Evolutionary conservation across 2,888 invertebrate genomes (phyloP).

Genomic region (Ectobius pallidus): DNA sequence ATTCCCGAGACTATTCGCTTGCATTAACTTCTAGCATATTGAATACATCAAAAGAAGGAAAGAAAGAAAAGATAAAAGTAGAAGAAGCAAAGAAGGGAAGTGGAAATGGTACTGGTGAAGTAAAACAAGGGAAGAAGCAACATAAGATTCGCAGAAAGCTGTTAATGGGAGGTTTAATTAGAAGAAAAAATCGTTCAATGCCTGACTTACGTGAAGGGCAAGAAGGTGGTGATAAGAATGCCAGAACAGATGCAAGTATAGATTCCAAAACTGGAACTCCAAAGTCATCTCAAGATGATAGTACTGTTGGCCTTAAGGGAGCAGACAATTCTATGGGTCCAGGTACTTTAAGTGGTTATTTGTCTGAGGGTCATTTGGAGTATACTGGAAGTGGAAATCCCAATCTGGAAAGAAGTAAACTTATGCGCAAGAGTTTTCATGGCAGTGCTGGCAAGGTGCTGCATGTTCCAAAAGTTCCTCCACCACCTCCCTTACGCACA

Average conservation of each 20-base stretch:
- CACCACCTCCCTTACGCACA: conserved; percentile 79
- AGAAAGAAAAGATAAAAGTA: conserved; percentile 52
- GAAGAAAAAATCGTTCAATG: conserved; percentile 89
- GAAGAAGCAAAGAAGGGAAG: conserved; percentile 61
- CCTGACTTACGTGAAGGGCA: conserved; percentile 87
- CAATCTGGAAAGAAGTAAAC: conserved; percentile 81
- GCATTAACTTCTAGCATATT: background rate
- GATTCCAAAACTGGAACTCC: conserved; percentile 41
- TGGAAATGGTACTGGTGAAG: conserved; percentile 39
- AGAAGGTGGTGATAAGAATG: conserved; percentile 43
- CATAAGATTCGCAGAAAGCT: conserved; percentile 88
- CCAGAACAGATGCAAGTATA: conserved; percentile 43
- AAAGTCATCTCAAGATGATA: conserved; percentile 65
- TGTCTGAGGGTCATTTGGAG: conserved; percentile 87
- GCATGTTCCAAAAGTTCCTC: conserved; percentile 83
- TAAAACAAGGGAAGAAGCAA: conserved; percentile 73
- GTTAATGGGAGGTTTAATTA: conserved; percentile 87
- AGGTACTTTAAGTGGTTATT: conserved; percentile 73
- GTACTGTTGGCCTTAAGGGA: conserved; percentile 68
- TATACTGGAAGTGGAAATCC: conserved; percentile 66
- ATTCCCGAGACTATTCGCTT: conserved; percentile 69
- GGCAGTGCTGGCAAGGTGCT: conserved; percentile 82
- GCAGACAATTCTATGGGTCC: conserved; percentile 49
- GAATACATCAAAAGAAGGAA: conserved; percentile 48
- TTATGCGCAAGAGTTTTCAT: conserved; percentile 89